Base-by-base conservation (phyloP, 2,113 vertebrate species). In the Romanogobio albipinnatus region DNA sequence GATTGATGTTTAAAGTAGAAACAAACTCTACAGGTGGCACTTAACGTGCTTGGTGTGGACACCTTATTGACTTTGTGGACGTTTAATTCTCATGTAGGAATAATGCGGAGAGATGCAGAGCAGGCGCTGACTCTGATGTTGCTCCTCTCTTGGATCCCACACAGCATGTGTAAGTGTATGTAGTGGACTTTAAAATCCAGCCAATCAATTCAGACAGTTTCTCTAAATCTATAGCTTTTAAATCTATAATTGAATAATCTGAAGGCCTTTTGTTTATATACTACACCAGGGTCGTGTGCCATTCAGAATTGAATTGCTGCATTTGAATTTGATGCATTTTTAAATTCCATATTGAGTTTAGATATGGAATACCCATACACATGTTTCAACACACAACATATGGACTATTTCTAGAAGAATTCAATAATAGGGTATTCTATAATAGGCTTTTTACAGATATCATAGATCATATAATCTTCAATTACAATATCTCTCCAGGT, bases 401-500 rank as follows among this genome's bases (percentile, higher is more conserved):
- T 39, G 64, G 15, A 17, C 33, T 68, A 9, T 39, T 22, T 39
- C 15, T 33, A 4, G 64, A 33, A 36, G 15, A 33, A 36, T 68
- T 39, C 17, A 19, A 4, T 68, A 68, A 39, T 22, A 39, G 1
- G 15, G 51, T 19, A 7, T 56, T 56, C 53, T 56, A 22, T 56
- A 56, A 56, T 56, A 56, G 2, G 53, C 53, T 56, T 56, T 49
- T 56, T 8, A 24, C 39, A 22, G 19, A 73, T 73, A 45, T 45
- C 22, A 24, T 15, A 51, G 11, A 51, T 71, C 36, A 11, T 22
- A 56, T 76, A 17, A 1, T 59, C 13, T 47, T 80, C 3, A 14
- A 51, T 75, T 24, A 14, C 45, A 51, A 1, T 79, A 56, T 86
- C 91, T 94, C 89, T 68, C 19, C 93, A 98, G 97, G 93, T 86